Evolutionary conservation across 2,797 vertebrate species (phyloP), one percentile per base, ranked within the genome.

Genomic region (Ispidina picta): DNA sequence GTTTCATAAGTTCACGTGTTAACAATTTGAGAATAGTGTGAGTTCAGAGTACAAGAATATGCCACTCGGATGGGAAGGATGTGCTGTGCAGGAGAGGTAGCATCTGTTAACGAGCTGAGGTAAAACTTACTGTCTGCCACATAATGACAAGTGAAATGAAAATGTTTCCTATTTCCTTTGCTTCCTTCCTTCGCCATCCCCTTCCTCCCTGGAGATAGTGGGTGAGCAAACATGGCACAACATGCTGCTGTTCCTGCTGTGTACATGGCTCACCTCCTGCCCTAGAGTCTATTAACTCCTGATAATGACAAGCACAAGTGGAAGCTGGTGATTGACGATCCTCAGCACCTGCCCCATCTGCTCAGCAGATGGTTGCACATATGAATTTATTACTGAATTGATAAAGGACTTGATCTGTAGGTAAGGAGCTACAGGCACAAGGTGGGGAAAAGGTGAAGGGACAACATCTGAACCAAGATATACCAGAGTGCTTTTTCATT

Each of bases 341-440:
- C 28, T 16, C 48, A 81, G 66, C 79, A 78, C 73, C 87, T 90
- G 89, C 23, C 76, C 89, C 85, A 83, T 83, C 92, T 94, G 90
- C 66, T 13, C 63, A 56, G 79, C 90, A 95, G 79, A 87, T 90
- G 86, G 92, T 2, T 31, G n/a, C 39, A 78, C 73, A 28, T 64
- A 25, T 20, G 59, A 85, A 77, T 90, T 68, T 75, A 46, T 83
- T 55, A 52, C 55, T 83, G 35, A 25, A 8, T 14, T 83, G 63
- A 26, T 81, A 72, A 87, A 89, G 43, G 51, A 59, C 63, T 59
- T 78, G 48, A n/a, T 83, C 25, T 65, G 55, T 66, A 75, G 48
- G 35, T 33, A 55, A 41, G 22, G 65, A 89, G 35, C 5, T 85
- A n/a, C 69, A 90, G 62, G 78, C 85, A 78, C 76, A 89, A 52